phyloP scores from a whole-genome alignment of 2,888 invertebrate genomes.

The Cabera pusaria region DNA sequence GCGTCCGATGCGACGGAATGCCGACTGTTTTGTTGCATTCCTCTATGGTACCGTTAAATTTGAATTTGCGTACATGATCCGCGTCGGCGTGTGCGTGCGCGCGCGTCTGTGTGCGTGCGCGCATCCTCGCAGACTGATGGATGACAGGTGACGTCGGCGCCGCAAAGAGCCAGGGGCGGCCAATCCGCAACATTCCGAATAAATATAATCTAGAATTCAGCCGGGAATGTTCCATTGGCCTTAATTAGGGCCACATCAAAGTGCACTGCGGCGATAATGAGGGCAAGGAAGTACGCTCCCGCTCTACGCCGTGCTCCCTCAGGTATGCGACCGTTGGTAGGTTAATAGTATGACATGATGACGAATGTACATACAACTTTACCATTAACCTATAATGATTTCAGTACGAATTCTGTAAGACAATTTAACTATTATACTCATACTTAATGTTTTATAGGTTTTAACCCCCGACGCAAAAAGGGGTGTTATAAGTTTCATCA shows the following conservation, averaged over 20 bases:
- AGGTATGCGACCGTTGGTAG: constrained; percentile 21
- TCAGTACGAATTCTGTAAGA: not conserved
- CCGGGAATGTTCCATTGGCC: constrained; percentile 42
- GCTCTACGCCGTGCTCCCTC: constrained; percentile 10
- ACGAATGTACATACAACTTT: too few species aligned
- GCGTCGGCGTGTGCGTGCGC: constrained; percentile 31
- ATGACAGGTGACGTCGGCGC: constrained; percentile 75
- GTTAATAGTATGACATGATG: constrained; percentile 15
- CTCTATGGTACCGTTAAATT: constrained; percentile 73
- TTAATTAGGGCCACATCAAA: constrained; percentile 49
- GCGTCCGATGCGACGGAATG: constrained; percentile 68
- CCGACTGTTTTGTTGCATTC: constrained; percentile 72
- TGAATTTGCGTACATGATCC: constrained; percentile 67
- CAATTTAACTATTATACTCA: too few species aligned
- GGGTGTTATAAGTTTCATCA: too few species aligned
- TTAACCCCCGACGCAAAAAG: too few species aligned
- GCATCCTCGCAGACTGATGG: constrained; percentile 79
- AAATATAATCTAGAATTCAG: constrained; percentile 51
- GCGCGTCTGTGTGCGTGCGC: constrained; percentile 61
- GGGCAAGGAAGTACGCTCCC: constrained; percentile 9
- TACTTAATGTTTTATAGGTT: too few species aligned
- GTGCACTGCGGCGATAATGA: constrained; percentile 46
- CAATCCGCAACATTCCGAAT: constrained; percentile 41
- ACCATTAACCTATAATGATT: constrained; percentile 12
- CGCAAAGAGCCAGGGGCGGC: constrained; percentile 50